These are phyloP conservation scores for Zygaena filipendulae DNA, from an alignment of 2,888 invertebrate species.

Conservation along the genomic window DNA sequence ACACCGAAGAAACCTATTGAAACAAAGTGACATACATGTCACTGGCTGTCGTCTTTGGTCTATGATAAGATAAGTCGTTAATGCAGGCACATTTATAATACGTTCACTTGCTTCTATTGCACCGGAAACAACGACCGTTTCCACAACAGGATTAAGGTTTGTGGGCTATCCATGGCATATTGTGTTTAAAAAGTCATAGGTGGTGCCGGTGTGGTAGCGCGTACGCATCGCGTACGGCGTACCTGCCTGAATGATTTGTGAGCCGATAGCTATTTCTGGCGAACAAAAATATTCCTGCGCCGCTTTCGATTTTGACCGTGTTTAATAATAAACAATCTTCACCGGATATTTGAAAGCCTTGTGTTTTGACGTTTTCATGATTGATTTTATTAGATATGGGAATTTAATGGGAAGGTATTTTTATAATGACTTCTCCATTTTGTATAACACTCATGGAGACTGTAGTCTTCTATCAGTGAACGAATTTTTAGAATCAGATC, in stretches of 20 bases:
- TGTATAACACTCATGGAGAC: too few species aligned
- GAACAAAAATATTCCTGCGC: constrained; percentile 43
- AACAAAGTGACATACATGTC: too few species aligned
- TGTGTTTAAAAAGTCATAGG: constrained; percentile 6
- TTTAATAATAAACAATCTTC: constrained; percentile 46
- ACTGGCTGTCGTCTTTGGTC: too few species aligned
- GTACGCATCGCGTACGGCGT: constrained; percentile 20
- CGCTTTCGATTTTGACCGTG: constrained; percentile 50
- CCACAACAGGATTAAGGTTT: constrained; percentile 40
- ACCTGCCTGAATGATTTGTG: constrained; percentile 49
- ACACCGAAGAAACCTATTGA: too few species aligned
- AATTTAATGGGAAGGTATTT: constrained; percentile 29
- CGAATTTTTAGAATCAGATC: too few species aligned
- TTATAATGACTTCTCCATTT: too few species aligned
- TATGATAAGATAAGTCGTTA: too few species aligned
- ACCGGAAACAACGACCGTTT: constrained; percentile 33
- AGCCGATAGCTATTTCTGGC: constrained; percentile 55
- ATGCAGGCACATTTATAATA: too few species aligned
- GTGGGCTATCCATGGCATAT: constrained; percentile 30
- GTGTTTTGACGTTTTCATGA: constrained; percentile 40
- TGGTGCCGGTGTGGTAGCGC: too few species aligned
- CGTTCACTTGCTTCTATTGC: too few species aligned
- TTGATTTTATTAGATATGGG: constrained; percentile 41
- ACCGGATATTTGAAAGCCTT: constrained; percentile 41
- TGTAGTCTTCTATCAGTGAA: too few species aligned